Percentiles rank a stretch among this genome's conserved stretches.
Evolutionary conservation across 2,113 vertebrate genomes (phyloP).

Genomic region (Illadopsis cleaveri): DNA sequence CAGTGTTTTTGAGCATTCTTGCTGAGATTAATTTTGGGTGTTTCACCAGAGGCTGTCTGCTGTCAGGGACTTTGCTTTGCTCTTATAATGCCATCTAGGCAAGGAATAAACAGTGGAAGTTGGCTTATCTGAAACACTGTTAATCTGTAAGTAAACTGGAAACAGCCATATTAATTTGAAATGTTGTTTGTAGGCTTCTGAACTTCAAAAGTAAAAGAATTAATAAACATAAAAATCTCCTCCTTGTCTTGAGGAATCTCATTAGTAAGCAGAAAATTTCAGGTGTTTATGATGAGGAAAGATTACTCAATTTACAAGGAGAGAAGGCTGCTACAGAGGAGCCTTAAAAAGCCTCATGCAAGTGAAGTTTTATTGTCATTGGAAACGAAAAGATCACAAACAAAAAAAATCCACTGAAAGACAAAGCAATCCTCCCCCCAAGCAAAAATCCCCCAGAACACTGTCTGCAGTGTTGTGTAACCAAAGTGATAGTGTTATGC

Average conservation of each 20-base stretch:
- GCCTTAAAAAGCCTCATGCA: neutral
- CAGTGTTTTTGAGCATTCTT: neutral
- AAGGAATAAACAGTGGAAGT: neutral
- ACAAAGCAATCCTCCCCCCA: neutral
- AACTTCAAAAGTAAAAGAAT: neutral
- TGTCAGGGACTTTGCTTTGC: neutral
- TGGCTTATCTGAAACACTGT: neutral
- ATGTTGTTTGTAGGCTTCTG: neutral
- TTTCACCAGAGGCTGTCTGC: neutral
- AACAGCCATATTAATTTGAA: neutral
- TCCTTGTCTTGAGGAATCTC: neutral
- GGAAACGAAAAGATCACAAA: neutral
- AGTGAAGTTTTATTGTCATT: neutral
- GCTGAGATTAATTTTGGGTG: neutral
- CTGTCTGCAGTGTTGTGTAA: constrained; percentile 16
- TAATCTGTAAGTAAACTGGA: neutral
- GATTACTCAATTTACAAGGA: neutral
- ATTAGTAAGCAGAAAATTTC: neutral
- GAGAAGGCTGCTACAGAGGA: neutral
- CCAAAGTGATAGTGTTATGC: neutral
- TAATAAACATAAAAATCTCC: neutral
- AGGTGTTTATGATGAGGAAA: neutral
- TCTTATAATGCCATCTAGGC: neutral
- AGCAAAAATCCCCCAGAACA: neutral
- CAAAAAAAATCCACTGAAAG: neutral